Evolutionary conservation across 2,888 invertebrate species (phyloP), one percentile per base, ranked within the genome.

Genomic region (Platycheirus rosarum): DNA sequence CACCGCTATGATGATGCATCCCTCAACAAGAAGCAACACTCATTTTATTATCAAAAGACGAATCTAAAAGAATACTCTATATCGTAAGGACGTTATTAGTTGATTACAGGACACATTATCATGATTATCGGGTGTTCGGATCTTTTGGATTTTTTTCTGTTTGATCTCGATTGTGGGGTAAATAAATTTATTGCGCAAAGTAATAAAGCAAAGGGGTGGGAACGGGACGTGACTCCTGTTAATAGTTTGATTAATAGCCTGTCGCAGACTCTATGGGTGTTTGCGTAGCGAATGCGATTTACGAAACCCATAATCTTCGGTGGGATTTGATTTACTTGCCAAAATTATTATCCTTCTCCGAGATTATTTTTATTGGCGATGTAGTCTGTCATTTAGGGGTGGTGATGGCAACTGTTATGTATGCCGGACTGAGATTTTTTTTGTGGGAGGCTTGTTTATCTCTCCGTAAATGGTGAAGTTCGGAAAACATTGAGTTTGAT

Each of bases 41-140:
- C 71, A 70, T 62, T 65, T 87, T 86, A 51, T 51, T 78, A 71
- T 71, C 70, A 57, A 42, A 32, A 57, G 57, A 74, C 26, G 69
- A 75, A 76, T 69, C 60, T 53, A 51, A 66, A 44, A 77, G 71
- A 46, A 68, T 23, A 23, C 32, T 55, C 20, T 23, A 5, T 13
- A 0, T 20, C n/a, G 4, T 49, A 53, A 70, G 77, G 84, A 87
- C 88, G 89, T 90, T 91, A 91, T 91, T 91, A 91, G 91, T 91
- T 91, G 91, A 91, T 91, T 91, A 91, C 91, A 91, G 90, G 90
- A 90, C 90, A 88, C 89, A 91, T 91, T 91, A 91, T 90, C 89
- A 87, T 91, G 90, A 91, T 91, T 90, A 91, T 91, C 88, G 88
- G 87, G 88, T 89, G 88, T 85, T 85, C 84, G 84, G 51, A 77